phyloP scores from a whole-genome alignment of 1,140 invertebrate species.

The Goniozus legneri region DNA sequence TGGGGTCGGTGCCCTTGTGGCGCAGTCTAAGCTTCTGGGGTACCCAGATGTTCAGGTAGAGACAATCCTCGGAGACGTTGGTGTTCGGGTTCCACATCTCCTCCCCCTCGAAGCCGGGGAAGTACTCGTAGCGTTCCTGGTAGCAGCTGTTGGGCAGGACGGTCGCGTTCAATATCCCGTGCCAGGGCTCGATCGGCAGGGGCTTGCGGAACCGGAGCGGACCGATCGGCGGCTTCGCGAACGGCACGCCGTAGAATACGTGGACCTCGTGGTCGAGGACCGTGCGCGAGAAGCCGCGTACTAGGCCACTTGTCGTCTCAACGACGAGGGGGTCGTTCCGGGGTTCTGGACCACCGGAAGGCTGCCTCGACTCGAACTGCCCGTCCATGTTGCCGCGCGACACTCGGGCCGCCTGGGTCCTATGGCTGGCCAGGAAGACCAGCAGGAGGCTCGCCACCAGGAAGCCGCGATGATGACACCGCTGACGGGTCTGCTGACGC shows the following conservation, averaged over 20 bases:
- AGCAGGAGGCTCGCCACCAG: too few species aligned
- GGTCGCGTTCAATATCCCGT: slow-evolving; percentile 75
- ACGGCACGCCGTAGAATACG: slow-evolving; percentile 91
- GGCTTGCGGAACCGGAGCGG: slow-evolving; percentile 84
- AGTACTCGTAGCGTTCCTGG: slow-evolving; percentile 83
- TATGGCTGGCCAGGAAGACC: slow-evolving; percentile 4
- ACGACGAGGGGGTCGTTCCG: slow-evolving; percentile 70
- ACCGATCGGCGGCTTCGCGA: slow-evolving; percentile 87
- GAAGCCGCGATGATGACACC: too few species aligned
- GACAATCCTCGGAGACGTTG: slow-evolving; percentile 87
- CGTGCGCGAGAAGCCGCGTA: slow-evolving; percentile 72
- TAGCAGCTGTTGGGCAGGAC: slow-evolving; percentile 78
- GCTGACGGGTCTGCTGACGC: too few species aligned
- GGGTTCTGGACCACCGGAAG: too few species aligned
- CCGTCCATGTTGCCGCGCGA: too few species aligned
- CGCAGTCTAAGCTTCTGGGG: slow-evolving; percentile 71
- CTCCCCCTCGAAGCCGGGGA: slow-evolving; percentile 84
- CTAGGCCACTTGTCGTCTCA: slow-evolving; percentile 72
- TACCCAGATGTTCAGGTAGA: slow-evolving; percentile 91
- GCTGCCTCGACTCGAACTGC: too few species aligned
- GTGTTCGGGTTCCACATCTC: slow-evolving; percentile 96
- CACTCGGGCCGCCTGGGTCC: too few species aligned
- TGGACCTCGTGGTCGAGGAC: slow-evolving; percentile 80
- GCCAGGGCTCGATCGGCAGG: slow-evolving; percentile 80
- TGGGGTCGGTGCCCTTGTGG: slow-evolving; percentile 57